Evolutionary conservation across 2,113 vertebrate genomes (phyloP).

Genomic region (Chloebia gouldiae): DNA sequence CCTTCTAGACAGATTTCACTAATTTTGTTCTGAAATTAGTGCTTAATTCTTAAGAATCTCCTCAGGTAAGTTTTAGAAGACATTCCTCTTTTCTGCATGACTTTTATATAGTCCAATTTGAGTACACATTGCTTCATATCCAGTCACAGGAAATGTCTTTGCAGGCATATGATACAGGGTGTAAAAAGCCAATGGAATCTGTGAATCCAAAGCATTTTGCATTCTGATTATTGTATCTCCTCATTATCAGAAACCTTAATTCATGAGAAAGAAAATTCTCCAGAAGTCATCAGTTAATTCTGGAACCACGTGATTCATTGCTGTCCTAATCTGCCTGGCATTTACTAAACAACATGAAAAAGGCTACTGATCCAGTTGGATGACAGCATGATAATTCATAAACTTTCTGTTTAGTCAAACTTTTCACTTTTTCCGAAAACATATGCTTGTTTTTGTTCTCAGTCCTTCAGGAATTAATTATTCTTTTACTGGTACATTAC

Average conservation of each 20-base stretch:
- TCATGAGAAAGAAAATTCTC: neutral
- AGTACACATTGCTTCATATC: neutral
- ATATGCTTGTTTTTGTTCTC: neutral
- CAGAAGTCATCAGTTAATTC: neutral
- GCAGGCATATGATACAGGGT: neutral
- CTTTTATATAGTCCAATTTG: neutral
- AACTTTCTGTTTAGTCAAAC: neutral
- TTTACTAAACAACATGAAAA: slow-evolving; percentile 18
- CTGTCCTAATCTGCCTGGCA: slow-evolving; percentile 4
- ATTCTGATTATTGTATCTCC: neutral
- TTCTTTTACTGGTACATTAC: slow-evolving; percentile 21
- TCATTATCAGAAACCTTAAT: neutral
- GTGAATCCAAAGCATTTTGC: neutral
- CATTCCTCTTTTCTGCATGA: neutral
- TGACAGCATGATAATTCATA: neutral
- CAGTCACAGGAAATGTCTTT: neutral
- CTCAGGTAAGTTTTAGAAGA: neutral
- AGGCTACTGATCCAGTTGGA: neutral
- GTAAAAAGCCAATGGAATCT: neutral
- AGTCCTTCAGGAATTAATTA: slow-evolving; percentile 30
- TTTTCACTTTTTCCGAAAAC: neutral
- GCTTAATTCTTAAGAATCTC: neutral
- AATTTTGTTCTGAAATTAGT: neutral
- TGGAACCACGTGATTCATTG: neutral
- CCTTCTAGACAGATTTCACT: neutral